These are phyloP conservation scores for Champsocephalus gunnari DNA, from an alignment of 2,797 vertebrate genomes.

Conservation along the genomic window DNA sequence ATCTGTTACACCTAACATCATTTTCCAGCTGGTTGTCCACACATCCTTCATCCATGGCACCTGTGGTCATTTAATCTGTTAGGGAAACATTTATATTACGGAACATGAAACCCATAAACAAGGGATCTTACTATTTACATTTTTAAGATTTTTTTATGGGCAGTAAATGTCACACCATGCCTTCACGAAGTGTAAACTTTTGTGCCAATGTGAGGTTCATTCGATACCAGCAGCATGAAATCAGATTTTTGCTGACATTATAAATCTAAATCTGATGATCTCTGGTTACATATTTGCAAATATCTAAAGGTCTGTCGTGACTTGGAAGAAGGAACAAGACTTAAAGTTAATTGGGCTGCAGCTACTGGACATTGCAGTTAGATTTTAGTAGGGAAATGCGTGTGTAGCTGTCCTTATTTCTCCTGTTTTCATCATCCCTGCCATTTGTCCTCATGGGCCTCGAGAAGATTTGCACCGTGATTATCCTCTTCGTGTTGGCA, in stretches of 20 bases:
- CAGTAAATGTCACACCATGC: constrained; percentile 8
- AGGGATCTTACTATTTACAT: neutral
- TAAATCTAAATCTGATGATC: constrained; percentile 20
- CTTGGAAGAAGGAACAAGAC: constrained; percentile 23
- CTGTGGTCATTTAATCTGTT: neutral
- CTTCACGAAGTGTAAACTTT: neutral
- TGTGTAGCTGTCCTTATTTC: constrained; percentile 49
- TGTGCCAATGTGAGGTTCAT: constrained; percentile 17
- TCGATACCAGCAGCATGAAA: constrained; percentile 14
- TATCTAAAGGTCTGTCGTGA: constrained; percentile 2
- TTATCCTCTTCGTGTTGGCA: constrained; percentile 71
- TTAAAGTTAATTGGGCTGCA: constrained; percentile 14
- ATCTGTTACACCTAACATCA: constrained; percentile 28
- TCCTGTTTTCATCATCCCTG: constrained; percentile 53
- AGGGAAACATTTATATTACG: neutral
- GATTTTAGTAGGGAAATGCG: neutral
- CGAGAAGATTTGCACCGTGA: constrained; percentile 70
- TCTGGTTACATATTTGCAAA: constrained; percentile 36
- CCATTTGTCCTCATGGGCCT: constrained; percentile 53
- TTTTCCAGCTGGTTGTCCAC: constrained; percentile 42
- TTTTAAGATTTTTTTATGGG: neutral
- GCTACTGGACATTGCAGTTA: neutral
- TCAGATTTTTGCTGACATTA: constrained; percentile 32
- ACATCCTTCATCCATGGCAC: neutral
- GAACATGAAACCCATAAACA: neutral